Evolutionary conservation across 2,888 invertebrate species (phyloP).

Genomic region (Mamestra brassicae): DNA sequence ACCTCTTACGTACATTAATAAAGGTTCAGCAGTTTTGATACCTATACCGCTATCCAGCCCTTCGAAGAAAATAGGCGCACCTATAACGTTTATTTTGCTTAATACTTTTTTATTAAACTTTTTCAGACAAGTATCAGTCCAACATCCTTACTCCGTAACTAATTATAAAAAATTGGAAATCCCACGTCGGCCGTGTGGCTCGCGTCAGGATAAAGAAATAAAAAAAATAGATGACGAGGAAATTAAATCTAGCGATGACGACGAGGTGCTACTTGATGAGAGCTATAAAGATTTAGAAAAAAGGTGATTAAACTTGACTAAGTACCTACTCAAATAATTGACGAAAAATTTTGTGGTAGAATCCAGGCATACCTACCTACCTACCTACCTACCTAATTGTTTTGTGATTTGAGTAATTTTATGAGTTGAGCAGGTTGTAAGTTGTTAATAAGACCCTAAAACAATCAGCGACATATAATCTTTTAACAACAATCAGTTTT

Average conservation of each 20-base stretch:
- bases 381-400: no score
- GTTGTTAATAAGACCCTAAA: neutral
- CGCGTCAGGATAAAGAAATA: conserved; percentile 6
- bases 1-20: no score
- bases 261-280: neutral
- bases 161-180: neutral
- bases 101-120: neutral
- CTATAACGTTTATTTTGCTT: neutral
- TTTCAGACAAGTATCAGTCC: conserved; percentile 49
- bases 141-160: neutral
- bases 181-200: conserved; percentile 19
- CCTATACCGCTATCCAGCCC: neutral
- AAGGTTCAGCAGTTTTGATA: neutral
- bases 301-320: neutral
- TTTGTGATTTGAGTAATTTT: neutral
- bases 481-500: no score
- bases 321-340: neutral
- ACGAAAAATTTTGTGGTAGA: neutral
- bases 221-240: neutral
- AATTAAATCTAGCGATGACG: neutral
- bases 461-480: no score
- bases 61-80: neutral
- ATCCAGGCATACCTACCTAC: neutral
- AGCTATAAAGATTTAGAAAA: conserved; percentile 18
- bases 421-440: neutral